Evolutionary conservation across 2,797 vertebrate species (phyloP), one percentile per base, ranked within the genome.

Genomic region (Streptopelia turtur): DNA sequence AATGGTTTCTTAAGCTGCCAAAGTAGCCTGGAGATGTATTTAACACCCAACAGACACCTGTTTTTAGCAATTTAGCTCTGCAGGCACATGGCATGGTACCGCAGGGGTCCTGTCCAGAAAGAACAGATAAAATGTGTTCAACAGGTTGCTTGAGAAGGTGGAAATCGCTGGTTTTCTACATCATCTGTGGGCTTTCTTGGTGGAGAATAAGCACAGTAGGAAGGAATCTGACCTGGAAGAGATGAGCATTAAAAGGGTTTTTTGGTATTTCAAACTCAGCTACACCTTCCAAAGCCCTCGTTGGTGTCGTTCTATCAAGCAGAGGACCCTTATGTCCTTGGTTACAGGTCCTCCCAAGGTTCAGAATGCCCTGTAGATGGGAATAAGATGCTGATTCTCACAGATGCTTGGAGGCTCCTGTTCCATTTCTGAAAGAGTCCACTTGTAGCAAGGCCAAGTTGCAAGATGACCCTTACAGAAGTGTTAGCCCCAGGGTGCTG

Each of bases 1-100:
- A 49, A 18, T 15, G 68, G 91, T 65, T 68, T 77, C 94, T 89
- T 28, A 37, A 66, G 96, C 94, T 94, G 96, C 96, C 94, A 94
- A 45, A 80, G 83, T 31, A 92, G 91, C 85, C 88, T 71, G 90
- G 13, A 50, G 93, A 31, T 65, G n/a, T 84, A 81, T 95, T 93
- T 78, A 71, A 57, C 79, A 75, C 45, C 79, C 93, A 30, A 45
- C 84, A 90, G 85, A 18, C 94, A 91, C 93, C 95, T 96, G 93
- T 71, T 93, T 37, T 64, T 35, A 86, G 93, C 53, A 60, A 13
- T 31, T 93, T 22, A 81, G 91, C 83, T 93, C 91, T 5, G 16
- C 37, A 28, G 89, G 93, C 89, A 20, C 57, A 78, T 60, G 95
- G 82, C 85, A 35, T 11, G 43, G 43, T 45, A 45, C 18, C 43